Evolutionary conservation across 2,797 vertebrate genomes (phyloP).

Genomic region (Mastacembelus armatus): DNA sequence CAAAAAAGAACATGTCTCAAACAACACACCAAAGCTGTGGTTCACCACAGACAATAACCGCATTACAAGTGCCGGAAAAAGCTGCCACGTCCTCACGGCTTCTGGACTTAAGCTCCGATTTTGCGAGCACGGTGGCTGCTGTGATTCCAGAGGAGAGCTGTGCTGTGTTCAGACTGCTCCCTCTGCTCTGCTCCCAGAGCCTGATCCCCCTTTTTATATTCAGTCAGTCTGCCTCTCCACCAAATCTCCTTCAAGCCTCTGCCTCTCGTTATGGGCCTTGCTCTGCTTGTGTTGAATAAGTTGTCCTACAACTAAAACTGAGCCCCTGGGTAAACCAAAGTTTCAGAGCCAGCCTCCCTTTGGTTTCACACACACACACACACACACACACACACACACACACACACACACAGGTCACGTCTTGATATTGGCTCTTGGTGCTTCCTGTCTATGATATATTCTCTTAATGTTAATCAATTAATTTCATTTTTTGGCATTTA

Average conservation of each 20-base stretch:
- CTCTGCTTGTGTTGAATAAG: constrained; percentile 70
- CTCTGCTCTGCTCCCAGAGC: constrained; percentile 7
- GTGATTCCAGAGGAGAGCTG: constrained; percentile 19
- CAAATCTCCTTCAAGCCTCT: constrained; percentile 69
- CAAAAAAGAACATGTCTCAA: background rate
- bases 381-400: constrained; percentile 9
- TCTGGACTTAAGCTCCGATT: constrained; percentile 43
- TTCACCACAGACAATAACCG: constrained; percentile 25
- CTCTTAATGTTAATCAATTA: too few relatives aligned
- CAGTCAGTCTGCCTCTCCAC: constrained; percentile 48
- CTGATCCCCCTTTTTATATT: constrained; percentile 60
- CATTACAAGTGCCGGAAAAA: constrained; percentile 29
- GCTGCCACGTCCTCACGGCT: constrained; percentile 24
- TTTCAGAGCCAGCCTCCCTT: constrained; percentile 32
- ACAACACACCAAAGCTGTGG: constrained; percentile 17
- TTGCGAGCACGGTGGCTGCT: constrained; percentile 15
- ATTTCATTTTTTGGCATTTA: background rate
- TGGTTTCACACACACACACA: constrained; percentile 12
- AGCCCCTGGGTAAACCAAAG: constrained; percentile 66
- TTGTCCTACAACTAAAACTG: constrained; percentile 68
- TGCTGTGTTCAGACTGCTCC: constrained; percentile 34
- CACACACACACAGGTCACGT: background rate
- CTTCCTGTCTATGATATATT: background rate
- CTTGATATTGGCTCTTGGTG: background rate
- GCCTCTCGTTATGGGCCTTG: constrained; percentile 63